Evolutionary conservation across 2,888 invertebrate genomes (phyloP), one percentile per base, ranked within the genome.

Genomic region (Coecobrya sp.): DNA sequence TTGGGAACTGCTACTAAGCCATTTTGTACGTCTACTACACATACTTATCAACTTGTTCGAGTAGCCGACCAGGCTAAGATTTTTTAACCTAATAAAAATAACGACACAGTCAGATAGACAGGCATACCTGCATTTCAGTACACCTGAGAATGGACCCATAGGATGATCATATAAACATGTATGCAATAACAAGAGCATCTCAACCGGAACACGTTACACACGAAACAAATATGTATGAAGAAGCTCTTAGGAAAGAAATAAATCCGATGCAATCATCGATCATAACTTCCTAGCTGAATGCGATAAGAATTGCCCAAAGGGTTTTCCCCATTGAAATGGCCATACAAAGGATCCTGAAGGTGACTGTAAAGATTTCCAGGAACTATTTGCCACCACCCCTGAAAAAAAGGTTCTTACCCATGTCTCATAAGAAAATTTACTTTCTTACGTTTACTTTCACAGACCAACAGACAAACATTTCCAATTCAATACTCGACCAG

Each of bases 181-280:
- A 36, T 36, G 68, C 68, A 68, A 68, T 68, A 68, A 16, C 36
- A 16, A 16, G 4, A 68, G 36, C n/a, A 36, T 68, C 68, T 68
- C 68, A 68, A 68, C 68, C 36, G 68, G 68, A 68, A 68, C 16
- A 36, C 36, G 16, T 68, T 68, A n/a, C 36, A n/a, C 36, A 16
- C 30, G 36, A 68, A 27, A 68, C 36, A 68, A 68, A 68, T 68
- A 68, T 27, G 13, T 68, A 3, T 11, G 16, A 7, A 52, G 55
- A 55, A n/a, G 55, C 3, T n/a, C 55, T 13, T 10, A 13, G 49
- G 49, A 49, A 49, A 10, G 13, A 49, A 13, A 49, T 13, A 3
- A 49, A 49, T 10, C 36, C 7, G 36, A 2, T 36, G 36, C 7
- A 36, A 36, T 4, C 36, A 36, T 2, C 36, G 36, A 36, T 7